phyloP scores from a whole-genome alignment of 2,113 vertebrate genomes.

The Ondatra zibethicus region DNA sequence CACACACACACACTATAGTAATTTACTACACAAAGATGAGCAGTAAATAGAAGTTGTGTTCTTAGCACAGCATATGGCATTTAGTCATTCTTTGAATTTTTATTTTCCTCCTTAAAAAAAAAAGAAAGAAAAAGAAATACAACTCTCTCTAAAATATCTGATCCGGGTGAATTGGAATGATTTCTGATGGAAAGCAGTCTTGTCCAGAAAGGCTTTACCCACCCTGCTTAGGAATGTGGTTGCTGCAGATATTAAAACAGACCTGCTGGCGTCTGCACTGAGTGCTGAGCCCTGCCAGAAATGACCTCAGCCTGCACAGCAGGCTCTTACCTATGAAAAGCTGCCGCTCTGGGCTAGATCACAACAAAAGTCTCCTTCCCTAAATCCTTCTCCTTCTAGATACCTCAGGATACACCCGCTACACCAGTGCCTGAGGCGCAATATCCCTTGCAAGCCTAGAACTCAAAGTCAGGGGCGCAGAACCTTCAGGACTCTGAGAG shows the following conservation, averaged over 20 bases:
- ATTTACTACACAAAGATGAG: neutral
- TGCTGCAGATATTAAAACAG: constrained; percentile 84
- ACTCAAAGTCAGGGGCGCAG: neutral
- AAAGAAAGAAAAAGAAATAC: neutral
- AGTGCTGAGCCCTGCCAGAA: constrained; percentile 81
- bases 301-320: constrained; percentile 84
- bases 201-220: constrained; percentile 79
- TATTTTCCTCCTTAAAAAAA: constrained; percentile 53
- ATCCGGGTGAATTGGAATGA: constrained; percentile 62
- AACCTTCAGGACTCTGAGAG: no score
- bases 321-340: constrained; percentile 80
- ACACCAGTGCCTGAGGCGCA: neutral
- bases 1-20: neutral
- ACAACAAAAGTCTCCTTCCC: constrained; percentile 6
- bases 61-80: neutral
- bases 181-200: constrained; percentile 78
- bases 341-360: constrained; percentile 30
- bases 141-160: constrained; percentile 64
- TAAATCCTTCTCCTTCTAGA: neutral
- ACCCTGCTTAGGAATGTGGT: constrained; percentile 86
- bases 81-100: constrained; percentile 64
- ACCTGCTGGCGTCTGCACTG: constrained; percentile 82
- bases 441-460: neutral
- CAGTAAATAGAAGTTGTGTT: neutral
- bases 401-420: neutral